Base-by-base conservation (phyloP, 2,888 invertebrate genomes). In the Trisateles emortualis region DNA sequence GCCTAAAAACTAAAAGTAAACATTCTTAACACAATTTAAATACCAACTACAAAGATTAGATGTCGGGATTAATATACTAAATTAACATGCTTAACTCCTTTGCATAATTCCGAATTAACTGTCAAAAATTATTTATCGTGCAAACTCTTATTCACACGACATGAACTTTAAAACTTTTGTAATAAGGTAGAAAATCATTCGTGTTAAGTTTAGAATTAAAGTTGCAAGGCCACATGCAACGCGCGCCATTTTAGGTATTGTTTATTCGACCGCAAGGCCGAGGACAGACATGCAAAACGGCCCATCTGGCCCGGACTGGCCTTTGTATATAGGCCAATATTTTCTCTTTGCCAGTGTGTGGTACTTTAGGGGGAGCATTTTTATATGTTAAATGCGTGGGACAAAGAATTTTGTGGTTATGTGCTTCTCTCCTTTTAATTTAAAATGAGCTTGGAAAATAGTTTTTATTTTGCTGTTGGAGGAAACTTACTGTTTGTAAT, bases 321-420 rank as follows among this genome's bases (percentile, higher is more conserved):
- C 59, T 66, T 71, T 72, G 64, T 70, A 67, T 67, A 69, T 55
- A 59, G 67, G 56, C 64, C 61, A 67, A 71, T 77, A 75, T 73
- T 71, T 76, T 56, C 52, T 43, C 52, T 56, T 50, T 44, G 53
- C 54, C 64, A 17, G 55, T 57, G 54, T 59, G 56, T 29, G 47
- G 54, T 74, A 64, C 62, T 65, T 64, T 52, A 60, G 53, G 9
- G 33, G 47, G 49, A 52, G 48, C 30, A 38, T 56, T 68, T 64
- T 68, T 56, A 48, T 52, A 57, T 48, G 55, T 13, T 63, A 40
- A 67, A 68, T 40, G 36, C 32, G 36, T 52, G 44, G 51, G 14
- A 24, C 22, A 43, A 64, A 38, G 56, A 55, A 56, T 55, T 38
- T 16, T 45, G 40, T 35, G 14, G 6, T 29, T 39, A 42, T 44